Conservation (phyloP, 2,888 invertebrate species). For the Ormia ochracea region DNA sequence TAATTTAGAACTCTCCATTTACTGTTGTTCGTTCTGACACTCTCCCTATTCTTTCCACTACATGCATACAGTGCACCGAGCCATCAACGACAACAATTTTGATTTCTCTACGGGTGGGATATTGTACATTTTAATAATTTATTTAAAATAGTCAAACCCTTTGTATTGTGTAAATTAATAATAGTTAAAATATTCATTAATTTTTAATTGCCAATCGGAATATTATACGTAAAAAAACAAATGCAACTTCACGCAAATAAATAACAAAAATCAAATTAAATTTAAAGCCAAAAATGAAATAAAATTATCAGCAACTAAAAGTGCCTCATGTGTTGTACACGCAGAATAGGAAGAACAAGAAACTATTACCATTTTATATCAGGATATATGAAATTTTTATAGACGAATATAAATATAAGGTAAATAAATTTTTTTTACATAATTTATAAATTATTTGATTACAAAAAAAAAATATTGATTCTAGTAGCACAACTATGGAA, state of each 20-base stretch:
- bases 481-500: slow-evolving; percentile 77
- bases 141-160: slow-evolving; percentile 25
- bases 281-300: slow-evolving; percentile 5
- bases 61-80: slow-evolving; percentile 45
- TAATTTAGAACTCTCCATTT: slow-evolving; percentile 51
- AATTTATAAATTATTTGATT: background rate
- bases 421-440: background rate
- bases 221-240: slow-evolving; percentile 4
- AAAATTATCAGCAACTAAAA: slow-evolving; percentile 28
- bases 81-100: slow-evolving; percentile 36
- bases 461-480: background rate
- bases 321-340: slow-evolving; percentile 49
- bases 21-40: slow-evolving; percentile 42
- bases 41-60: slow-evolving; percentile 36
- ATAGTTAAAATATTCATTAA: background rate
- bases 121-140: slow-evolving; percentile 45
- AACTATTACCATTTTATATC: slow-evolving; percentile 16
- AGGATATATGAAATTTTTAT: slow-evolving; percentile 27
- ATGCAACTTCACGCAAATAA: background rate
- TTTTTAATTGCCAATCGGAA: background rate
- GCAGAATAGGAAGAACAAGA: slow-evolving; percentile 27
- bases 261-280: background rate
- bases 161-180: background rate
- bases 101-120: slow-evolving; percentile 58
- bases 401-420: slow-evolving; percentile 11